These are phyloP conservation scores for Salticus scenicus DNA, from an alignment of 2,888 invertebrate species.

Conservation along the genomic window DNA sequence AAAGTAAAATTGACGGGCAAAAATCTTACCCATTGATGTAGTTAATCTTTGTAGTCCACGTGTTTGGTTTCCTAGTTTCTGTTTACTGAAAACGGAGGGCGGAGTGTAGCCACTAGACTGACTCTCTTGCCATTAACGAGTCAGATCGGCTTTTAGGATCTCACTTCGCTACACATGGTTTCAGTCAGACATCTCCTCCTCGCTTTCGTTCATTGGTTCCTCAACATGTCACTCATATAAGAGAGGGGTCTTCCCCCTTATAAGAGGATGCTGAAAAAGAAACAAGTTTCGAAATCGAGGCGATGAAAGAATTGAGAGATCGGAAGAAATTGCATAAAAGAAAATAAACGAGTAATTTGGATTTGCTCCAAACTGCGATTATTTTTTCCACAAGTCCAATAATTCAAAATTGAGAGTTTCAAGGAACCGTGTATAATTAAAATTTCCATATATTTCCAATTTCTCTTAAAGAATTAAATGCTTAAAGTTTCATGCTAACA, in stretches of 20 bases:
- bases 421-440: too few species aligned
- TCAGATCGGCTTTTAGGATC: slow-evolving; percentile 14
- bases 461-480: too few species aligned
- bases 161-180: slow-evolving; percentile 40
- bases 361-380: too few species aligned
- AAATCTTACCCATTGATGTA: slow-evolving; percentile 29
- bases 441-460: too few species aligned
- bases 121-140: slow-evolving; percentile 31
- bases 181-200: slow-evolving; percentile 28
- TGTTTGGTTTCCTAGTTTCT: slow-evolving; percentile 24
- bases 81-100: slow-evolving; percentile 34
- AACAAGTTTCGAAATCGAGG: slow-evolving; percentile 19
- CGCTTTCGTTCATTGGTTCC: slow-evolving; percentile 24
- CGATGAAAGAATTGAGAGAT: slow-evolving; percentile 10
- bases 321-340: too few species aligned
- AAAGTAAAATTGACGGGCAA: too few species aligned
- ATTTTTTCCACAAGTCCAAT: too few species aligned
- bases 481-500: too few species aligned
- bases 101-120: slow-evolving; percentile 48
- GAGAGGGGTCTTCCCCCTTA: slow-evolving; percentile 29
- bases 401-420: too few species aligned
- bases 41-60: slow-evolving; percentile 44
- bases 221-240: background rate
- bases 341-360: too few species aligned
- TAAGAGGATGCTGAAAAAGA: background rate